Conservation (phyloP, 2,113 vertebrate species). For the Melanerpes aurifrons region DNA sequence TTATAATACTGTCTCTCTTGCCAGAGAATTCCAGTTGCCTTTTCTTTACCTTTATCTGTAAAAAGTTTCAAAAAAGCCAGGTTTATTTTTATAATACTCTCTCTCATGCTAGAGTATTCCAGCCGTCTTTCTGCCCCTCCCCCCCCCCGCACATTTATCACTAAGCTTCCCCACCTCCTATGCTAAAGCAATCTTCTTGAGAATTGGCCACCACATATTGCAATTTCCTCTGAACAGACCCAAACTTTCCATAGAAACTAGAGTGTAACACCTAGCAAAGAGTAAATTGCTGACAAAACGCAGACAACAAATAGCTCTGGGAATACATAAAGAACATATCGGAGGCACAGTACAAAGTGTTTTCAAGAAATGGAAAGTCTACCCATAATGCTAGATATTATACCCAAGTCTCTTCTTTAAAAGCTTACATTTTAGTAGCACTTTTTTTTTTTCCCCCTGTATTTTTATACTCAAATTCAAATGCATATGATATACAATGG, state of each 20-base stretch:
- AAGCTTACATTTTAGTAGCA: neutral
- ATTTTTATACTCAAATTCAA: conserved; percentile 9
- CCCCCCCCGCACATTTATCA: neutral
- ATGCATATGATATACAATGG: neutral
- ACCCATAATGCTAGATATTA: neutral
- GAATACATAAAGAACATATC: neutral
- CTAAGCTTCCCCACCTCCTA: neutral
- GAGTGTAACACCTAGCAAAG: neutral
- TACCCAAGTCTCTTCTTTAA: neutral
- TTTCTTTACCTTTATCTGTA: neutral
- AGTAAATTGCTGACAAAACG: neutral
- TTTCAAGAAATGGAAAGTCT: neutral
- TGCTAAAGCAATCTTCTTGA: neutral
- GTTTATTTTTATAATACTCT: neutral
- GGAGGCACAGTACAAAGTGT: neutral
- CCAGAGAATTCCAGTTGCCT: neutral
- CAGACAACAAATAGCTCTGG: neutral
- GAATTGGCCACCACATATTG: neutral
- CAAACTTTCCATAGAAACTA: neutral
- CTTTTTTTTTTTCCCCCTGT: neutral
- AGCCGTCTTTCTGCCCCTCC: neutral
- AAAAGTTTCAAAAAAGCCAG: neutral
- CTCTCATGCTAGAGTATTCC: neutral
- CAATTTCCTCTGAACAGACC: conserved; percentile 7
- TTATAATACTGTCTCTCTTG: neutral